Evolutionary conservation across 2,113 vertebrate genomes (phyloP), one percentile per base, ranked within the genome.

Genomic region (Empidonax alnorum): DNA sequence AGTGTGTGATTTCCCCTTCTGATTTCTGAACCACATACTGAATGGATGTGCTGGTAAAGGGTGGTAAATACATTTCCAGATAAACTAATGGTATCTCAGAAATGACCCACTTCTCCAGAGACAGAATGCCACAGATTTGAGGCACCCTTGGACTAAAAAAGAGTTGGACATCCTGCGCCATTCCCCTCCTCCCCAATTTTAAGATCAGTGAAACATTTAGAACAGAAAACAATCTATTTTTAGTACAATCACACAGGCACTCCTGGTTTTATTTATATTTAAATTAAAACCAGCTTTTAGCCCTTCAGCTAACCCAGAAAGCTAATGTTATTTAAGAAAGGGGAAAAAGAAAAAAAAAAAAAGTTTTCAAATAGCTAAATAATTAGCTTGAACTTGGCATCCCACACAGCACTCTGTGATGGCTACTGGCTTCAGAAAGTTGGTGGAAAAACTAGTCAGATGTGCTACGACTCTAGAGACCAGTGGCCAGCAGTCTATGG

Each of bases 1-100:
- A 95, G 96, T 58, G 77, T 97, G 97, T 91, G 96, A 98, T 98
- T 98, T 98, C 96, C 93, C 94, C 88, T 92, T 80, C 24, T 94
- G 95, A 87, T 91, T 98, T 96, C 88, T 72, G 97, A 97, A 89
- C 71, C 84, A 67, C 97, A 92, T 78, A 96, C 92, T 94, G 95
- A 96, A 94, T 94, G 95, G 96, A 94, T 87, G 84, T 94, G 84
- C 93, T 96, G 92, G 86, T 95, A 12, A 89, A 94, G 76, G 58
- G 91, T 84, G 93, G 94, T 94, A 95, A 96, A 97, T 94, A 91
- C 69, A 79, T 96, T 97, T 97, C 94, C 96, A 97, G 97, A 96
- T 97, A 97, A 97, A 91, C 50, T 77, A 81, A 69, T 84, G 79
- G 83, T 84, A 82, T 93, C 95, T 97, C 92, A 67, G 78, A 93